These are phyloP conservation scores for Tetrao urogallus DNA, from an alignment of 2,113 vertebrate genomes.

Conservation along the genomic window DNA sequence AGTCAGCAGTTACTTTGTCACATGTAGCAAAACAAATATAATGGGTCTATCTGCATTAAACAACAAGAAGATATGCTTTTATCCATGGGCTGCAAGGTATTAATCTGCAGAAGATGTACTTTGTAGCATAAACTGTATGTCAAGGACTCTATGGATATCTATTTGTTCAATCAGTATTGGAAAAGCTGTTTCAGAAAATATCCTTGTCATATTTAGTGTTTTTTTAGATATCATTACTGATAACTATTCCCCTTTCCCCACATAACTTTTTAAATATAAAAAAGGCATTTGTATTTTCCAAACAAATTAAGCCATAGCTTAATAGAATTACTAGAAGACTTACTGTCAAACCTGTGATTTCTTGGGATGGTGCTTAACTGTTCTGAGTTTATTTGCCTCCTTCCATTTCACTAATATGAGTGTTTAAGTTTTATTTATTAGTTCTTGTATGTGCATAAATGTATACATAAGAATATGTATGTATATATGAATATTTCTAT, in stretches of 20 bases:
- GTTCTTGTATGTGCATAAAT: background rate
- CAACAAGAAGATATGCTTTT: background rate
- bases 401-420: background rate
- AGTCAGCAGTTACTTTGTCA: background rate
- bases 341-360: background rate
- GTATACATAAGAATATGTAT: background rate
- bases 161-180: background rate
- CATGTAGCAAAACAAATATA: background rate
- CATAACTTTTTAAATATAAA: too few relatives aligned
- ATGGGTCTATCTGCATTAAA: fast-evolving
- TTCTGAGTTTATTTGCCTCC: background rate
- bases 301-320: background rate
- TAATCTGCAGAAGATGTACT: background rate
- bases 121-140: background rate
- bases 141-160: background rate
- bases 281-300: background rate
- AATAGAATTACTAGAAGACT: background rate
- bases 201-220: background rate
- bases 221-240: background rate
- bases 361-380: background rate
- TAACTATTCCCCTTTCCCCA: background rate
- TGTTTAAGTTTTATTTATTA: background rate
- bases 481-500: background rate
- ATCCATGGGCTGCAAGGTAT: background rate
- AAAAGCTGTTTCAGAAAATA: background rate